A percentile compares a stretch with the other conserved stretches of the same genome.
These are phyloP conservation scores for Drosophila repletoides DNA, from an alignment of 1,140 invertebrate genomes.

Conservation along the genomic window DNA sequence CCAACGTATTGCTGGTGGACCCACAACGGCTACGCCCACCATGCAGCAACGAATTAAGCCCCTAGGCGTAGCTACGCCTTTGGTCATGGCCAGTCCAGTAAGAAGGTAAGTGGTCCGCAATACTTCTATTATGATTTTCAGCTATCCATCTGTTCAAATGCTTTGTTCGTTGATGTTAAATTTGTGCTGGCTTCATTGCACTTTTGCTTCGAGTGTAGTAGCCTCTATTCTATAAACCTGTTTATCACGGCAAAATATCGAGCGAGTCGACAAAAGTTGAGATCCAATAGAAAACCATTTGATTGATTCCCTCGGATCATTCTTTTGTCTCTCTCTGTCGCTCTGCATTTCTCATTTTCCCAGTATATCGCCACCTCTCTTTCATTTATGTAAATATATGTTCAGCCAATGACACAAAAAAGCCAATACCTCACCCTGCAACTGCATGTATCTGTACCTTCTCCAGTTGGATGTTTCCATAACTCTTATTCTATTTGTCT, in stretches of 20 bases:
- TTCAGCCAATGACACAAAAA: too few species aligned
- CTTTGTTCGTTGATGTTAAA: background rate
- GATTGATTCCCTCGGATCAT: too few species aligned
- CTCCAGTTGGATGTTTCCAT: too few species aligned
- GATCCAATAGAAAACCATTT: too few species aligned
- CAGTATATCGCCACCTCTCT: too few species aligned
- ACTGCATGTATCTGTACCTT: too few species aligned
- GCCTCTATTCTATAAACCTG: background rate
- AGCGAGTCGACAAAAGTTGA: slow-evolving; percentile 14
- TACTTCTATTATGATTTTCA: background rate
- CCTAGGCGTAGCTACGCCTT: slow-evolving; percentile 93
- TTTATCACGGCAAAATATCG: background rate
- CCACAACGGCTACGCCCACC: slow-evolving; percentile 85
- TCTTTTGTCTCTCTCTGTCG: background rate
- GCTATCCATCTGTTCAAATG: slow-evolving; percentile 2
- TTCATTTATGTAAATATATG: background rate
- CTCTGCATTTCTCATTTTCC: background rate
- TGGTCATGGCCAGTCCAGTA: slow-evolving; percentile 92
- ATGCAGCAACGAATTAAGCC: slow-evolving; percentile 95
- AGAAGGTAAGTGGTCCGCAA: slow-evolving; percentile 86
- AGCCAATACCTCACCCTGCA: too few species aligned
- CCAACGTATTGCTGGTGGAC: slow-evolving; percentile 68
- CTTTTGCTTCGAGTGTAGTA: background rate
- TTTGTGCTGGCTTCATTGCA: slow-evolving; percentile 7
- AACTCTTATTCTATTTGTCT: too few species aligned